phyloP scores from a whole-genome alignment of 2,888 invertebrate genomes.

The Galeruca laticollis region DNA sequence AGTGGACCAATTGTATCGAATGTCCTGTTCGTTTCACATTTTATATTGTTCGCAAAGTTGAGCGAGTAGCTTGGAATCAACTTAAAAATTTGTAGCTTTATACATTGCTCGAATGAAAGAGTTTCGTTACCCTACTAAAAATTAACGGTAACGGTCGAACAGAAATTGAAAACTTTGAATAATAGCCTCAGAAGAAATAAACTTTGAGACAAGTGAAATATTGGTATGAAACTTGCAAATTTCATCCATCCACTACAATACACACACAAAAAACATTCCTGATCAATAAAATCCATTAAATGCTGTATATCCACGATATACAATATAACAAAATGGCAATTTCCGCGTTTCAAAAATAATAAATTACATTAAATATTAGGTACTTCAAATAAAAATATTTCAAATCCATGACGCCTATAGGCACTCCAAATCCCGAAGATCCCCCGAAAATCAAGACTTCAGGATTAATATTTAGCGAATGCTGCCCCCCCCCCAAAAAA shows the following conservation, averaged over 20 bases:
- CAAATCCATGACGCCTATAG: no score
- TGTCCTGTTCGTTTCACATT: slow-evolving; percentile 52
- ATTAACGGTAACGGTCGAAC: slow-evolving; percentile 59
- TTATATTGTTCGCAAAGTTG: slow-evolving; percentile 55
- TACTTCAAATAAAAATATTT: no score
- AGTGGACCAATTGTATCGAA: slow-evolving; percentile 57
- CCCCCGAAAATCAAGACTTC: no score
- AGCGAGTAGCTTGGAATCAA: slow-evolving; percentile 59
- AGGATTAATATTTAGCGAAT: no score
- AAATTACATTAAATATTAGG: no score
- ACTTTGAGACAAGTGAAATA: slow-evolving; percentile 48
- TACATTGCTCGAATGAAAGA: slow-evolving; percentile 58
- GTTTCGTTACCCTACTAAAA: slow-evolving; percentile 58
- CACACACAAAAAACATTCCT: neutral
- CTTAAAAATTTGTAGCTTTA: slow-evolving; percentile 63
- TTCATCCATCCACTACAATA: slow-evolving; percentile 38
- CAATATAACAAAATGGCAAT: no score
- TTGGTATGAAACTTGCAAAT: slow-evolving; percentile 51
- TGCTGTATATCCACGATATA: no score
- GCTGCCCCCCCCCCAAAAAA: no score
- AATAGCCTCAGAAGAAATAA: slow-evolving; percentile 53
- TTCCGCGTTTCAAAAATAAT: no score
- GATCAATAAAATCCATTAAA: no score
- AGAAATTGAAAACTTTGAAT: slow-evolving; percentile 62
- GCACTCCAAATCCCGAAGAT: no score